Percentiles rank a stretch among this genome's conserved stretches.
These are phyloP conservation scores for Oreochromis mossambicus DNA, from an alignment of 2,797 vertebrate genomes.

Conservation along the genomic window DNA sequence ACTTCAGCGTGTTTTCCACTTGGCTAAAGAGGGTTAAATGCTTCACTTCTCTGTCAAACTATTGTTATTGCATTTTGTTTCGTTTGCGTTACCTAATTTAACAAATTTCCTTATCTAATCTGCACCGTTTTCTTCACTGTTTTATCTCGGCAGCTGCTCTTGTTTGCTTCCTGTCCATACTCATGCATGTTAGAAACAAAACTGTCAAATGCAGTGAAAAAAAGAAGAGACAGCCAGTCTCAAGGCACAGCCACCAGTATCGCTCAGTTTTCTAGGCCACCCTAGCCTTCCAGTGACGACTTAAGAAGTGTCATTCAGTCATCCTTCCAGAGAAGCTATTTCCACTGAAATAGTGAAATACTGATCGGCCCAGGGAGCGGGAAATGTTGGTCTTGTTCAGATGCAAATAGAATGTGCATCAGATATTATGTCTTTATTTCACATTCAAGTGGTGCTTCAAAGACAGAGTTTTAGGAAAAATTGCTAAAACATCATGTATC, in stretches of 20 bases:
- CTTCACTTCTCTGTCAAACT: neutral
- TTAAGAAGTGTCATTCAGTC: conserved; percentile 36
- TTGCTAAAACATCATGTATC: neutral
- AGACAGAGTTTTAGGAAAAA: neutral
- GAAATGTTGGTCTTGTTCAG: neutral
- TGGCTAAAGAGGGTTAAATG: neutral
- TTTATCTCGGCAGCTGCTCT: neutral
- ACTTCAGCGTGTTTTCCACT: neutral
- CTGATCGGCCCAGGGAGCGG: neutral
- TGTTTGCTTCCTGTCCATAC: neutral
- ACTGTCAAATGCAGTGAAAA: conserved; percentile 31
- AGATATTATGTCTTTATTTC: neutral
- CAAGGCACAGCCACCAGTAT: conserved; percentile 37
- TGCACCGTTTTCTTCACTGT: neutral
- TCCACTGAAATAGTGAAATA: conserved; percentile 11
- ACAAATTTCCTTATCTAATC: neutral
- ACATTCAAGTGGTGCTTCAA: neutral
- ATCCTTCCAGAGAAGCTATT: conserved; percentile 39
- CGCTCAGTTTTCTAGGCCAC: conserved; percentile 61
- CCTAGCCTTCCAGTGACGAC: conserved; percentile 51
- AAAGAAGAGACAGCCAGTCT: conserved; percentile 38
- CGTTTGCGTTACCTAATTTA: neutral
- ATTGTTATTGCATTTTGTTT: neutral
- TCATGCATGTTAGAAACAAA: conserved; percentile 18
- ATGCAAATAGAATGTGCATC: neutral